Evolutionary conservation across 2,797 vertebrate species (phyloP), one percentile per base, ranked within the genome.

Genomic region (Poecilia velifera): DNA sequence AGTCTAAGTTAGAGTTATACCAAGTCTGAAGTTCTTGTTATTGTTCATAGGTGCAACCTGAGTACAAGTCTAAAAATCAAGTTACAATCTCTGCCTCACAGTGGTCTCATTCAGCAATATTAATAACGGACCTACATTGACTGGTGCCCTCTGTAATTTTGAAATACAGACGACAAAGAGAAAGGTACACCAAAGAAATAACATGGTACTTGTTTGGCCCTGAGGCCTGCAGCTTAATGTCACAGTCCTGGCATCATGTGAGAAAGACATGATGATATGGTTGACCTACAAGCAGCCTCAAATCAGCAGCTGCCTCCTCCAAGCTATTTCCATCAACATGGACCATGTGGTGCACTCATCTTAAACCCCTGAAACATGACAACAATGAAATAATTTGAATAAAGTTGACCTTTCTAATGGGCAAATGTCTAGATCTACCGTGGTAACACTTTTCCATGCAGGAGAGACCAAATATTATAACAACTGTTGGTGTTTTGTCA

Each of bases 161-260:
- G 89, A 91, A 84, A 88, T 88, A 87, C 86, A 93, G 81, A 93
- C 91, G 90, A 87, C 90, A 90, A 84, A 80, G 72, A 76, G 73
- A 75, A 90, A 84, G 76, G 73, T 59, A 84, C 77, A 82, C 70
- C 20, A 74, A 86, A 89, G 79, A 90, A 64, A 87, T 82, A 74
- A 68, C 78, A 49, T 75, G 76, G 87, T 92, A 91, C 76, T 71
- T 78, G 51, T 10, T 79, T 83, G 86, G 86, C 81, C 90, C 76
- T 46, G 45, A 46, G 45, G 45, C 45, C 45, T 46, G 45, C 6
- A 46, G 45, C 45, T 46, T 46, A 46, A 46, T 46, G 45, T 46
- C 80, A 81, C 39, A 80, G 83, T 82, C 86, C 74, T 80, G 83
- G 79, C 85, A 84, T 91, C 83, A 87, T 90, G 80, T 87, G 85